Base-by-base conservation (phyloP, 1,140 invertebrate genomes). In the Bactericera cockerelli region DNA sequence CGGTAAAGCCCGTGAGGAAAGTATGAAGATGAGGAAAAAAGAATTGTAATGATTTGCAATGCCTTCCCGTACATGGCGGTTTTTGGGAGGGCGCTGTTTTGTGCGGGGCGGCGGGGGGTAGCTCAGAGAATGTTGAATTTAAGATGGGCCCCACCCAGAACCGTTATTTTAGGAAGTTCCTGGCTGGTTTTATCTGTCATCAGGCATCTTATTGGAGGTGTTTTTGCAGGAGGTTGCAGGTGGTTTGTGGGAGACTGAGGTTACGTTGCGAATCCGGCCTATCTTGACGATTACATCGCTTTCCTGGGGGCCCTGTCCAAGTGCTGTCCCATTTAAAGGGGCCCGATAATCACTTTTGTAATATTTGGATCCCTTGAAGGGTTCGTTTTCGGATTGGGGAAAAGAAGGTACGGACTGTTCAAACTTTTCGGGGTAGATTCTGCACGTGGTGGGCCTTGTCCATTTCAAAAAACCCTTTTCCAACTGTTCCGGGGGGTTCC, bases 291-390 rank as follows among this genome's bases (percentile, higher is more conserved):
- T 79, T 0, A 97, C 88, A 73, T 98, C 93, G 2, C 76, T 80
- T 68, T 93, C 89, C 64, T 91, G 87, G 65, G 89, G 86, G 4
- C 90, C 93, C 26, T 87, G 77, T 72, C 94, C 90, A 55, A 98
- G 75, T 74, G 95, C 86, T 61, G 87, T 82, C 11, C 93, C 93
- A 72, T 96, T 94, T n/a, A n/a, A n/a, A 63, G 98, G 96, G 25
- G 90, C 95, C 24, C 98, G 73, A 73, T 96, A 96, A 70, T 97
- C 93, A 64, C 87, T 91, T 70, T 94, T 94, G 72, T 93, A 94
- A 74, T 91, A 92, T 68, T 95, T 95, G 1, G 93, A 81, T 66
- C 88, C 84, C 66, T 89, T 84, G 72, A 97, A 97, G 54, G 79
- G 75, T 10, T 86, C 80, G 70, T 95, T 94, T 55, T 86, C 75